Percentiles rank a stretch among this genome's conserved stretches.
Conservation (phyloP, 1,140 invertebrate genomes). For the Bombus soroeensis region DNA sequence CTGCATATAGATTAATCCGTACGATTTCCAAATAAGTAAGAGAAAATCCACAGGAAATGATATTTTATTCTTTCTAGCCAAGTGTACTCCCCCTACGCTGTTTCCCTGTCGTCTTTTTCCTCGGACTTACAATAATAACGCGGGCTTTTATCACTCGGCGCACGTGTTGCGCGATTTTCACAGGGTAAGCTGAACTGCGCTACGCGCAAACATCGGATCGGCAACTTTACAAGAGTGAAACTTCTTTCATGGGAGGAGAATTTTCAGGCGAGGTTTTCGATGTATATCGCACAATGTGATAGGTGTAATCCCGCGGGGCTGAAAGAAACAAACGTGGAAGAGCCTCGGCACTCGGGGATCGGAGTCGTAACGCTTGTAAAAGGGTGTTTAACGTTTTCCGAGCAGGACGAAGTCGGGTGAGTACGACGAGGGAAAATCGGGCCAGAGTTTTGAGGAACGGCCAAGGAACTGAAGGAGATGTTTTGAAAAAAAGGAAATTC, state of each 20-base stretch:
- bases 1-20: neutral
- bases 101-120: too few species aligned
- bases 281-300: neutral
- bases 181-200: too few species aligned
- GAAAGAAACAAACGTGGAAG: neutral
- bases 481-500: neutral
- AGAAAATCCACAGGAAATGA: too few species aligned
- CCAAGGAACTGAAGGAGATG: neutral
- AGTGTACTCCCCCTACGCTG: too few species aligned
- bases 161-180: too few species aligned
- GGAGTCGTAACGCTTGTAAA: neutral
- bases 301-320: neutral
- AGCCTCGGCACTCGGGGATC: neutral
- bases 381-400: slow-evolving; percentile 13
- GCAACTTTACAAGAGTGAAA: slow-evolving; percentile 38
- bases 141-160: neutral
- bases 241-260: neutral
- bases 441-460: slow-evolving; percentile 5
- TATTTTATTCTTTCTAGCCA: too few species aligned
- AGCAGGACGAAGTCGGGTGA: neutral
- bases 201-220: neutral
- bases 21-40: too few species aligned
- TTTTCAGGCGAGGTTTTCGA: too few species aligned
- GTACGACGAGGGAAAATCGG: neutral
- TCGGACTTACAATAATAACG: neutral